Evolutionary conservation across 2,113 vertebrate species (phyloP).

Genomic region (Ophiodon elongatus): DNA sequence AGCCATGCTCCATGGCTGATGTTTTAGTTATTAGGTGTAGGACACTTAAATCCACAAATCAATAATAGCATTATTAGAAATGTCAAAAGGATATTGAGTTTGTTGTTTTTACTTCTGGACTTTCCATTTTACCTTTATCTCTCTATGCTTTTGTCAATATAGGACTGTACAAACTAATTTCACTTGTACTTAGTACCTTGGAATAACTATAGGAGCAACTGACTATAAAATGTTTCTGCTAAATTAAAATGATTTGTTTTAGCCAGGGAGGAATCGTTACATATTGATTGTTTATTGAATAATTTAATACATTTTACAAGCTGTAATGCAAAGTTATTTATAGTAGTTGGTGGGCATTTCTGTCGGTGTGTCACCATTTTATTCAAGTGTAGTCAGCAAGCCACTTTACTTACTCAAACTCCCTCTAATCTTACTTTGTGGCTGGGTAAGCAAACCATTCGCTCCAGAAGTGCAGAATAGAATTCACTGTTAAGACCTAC

Average conservation of each 20-base stretch:
- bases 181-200: too few species aligned
- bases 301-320: background rate
- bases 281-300: background rate
- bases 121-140: background rate
- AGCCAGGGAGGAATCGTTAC: background rate
- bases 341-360: background rate
- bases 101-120: background rate
- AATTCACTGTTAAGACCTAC: background rate
- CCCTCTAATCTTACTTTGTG: constrained; percentile 10
- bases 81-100: background rate
- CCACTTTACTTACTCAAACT: background rate
- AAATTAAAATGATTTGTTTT: too few species aligned
- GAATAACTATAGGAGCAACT: too few species aligned
- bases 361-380: background rate
- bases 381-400: background rate
- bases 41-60: background rate
- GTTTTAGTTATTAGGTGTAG: background rate
- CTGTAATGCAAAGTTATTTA: background rate
- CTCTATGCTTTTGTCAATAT: background rate
- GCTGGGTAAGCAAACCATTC: constrained; percentile 1
- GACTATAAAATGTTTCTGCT: too few species aligned
- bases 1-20: background rate
- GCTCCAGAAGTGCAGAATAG: constrained; percentile 2
- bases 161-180: background rate
- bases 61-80: background rate